A percentile compares a stretch with the other conserved stretches of the same genome.
Evolutionary conservation across 37 sponge, comb jelly and placozoan genomes (phyloP).

Genomic region (Ianthella basta): DNA sequence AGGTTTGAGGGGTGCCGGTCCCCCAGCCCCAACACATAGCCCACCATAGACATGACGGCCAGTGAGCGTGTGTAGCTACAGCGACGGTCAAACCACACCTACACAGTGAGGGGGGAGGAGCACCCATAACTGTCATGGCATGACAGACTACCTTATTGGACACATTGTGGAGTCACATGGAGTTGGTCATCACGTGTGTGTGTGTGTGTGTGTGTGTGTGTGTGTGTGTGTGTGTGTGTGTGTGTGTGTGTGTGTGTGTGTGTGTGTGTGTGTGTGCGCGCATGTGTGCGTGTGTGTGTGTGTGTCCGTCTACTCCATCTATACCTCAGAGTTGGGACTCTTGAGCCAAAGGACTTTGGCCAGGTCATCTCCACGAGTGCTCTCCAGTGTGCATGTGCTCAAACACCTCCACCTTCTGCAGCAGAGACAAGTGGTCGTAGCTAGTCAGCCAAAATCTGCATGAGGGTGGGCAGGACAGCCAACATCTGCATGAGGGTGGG

Average conservation of each 20-base stretch:
- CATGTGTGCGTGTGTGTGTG: too few species aligned
- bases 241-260: too few species aligned
- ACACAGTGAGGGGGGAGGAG: too few species aligned
- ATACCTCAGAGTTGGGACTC: conserved; percentile 96
- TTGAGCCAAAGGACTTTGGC: conserved; percentile 96
- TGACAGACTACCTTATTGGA: too few species aligned
- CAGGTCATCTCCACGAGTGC: conserved; percentile 91
- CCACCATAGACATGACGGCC: conserved; percentile 99
- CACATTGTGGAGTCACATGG: too few species aligned
- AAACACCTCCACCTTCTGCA: conserved; percentile 99
- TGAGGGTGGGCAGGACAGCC: too few species aligned
- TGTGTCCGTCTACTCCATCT: background rate
- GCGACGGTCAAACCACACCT: conserved; percentile 64
- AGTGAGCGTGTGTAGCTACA: conserved; percentile 96
- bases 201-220: too few species aligned
- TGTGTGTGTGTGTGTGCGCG: too few species aligned
- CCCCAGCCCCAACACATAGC: conserved; percentile 94
- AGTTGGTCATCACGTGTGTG: too few species aligned
- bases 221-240: too few species aligned
- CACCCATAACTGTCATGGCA: too few species aligned
- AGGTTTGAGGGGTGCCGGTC: conserved; percentile 98
- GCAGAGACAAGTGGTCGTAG: conserved; percentile 95
- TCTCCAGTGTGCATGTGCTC: conserved; percentile 91
- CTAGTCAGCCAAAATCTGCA: conserved; percentile 85
- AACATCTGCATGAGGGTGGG: too few species aligned